A percentile compares a stretch with the other conserved stretches of the same genome.
These are phyloP conservation scores for Apoderus coryli DNA, from an alignment of 2,888 invertebrate species.

Conservation along the genomic window DNA sequence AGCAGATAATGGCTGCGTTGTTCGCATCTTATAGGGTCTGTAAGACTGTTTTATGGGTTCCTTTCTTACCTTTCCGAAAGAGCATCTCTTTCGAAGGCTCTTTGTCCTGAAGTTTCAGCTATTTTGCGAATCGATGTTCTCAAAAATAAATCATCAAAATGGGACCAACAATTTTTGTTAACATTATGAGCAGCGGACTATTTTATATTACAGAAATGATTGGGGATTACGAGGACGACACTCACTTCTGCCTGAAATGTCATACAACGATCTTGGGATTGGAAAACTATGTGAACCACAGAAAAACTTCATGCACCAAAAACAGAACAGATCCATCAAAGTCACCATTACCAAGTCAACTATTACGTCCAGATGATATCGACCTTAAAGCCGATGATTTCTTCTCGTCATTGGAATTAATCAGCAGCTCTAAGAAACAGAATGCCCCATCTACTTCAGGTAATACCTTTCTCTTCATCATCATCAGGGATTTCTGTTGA, in stretches of 20 bases:
- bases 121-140: too few species aligned
- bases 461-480: too few species aligned
- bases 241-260: constrained; percentile 80
- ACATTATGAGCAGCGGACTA: too few species aligned
- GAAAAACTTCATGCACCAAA: constrained; percentile 54
- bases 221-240: constrained; percentile 63
- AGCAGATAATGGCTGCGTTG: too few species aligned
- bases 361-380: constrained; percentile 37
- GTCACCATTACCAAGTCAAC: constrained; percentile 25
- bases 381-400: constrained; percentile 70
- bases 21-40: too few species aligned
- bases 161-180: too few species aligned
- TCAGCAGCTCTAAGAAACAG: constrained; percentile 54
- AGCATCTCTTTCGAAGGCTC: too few species aligned
- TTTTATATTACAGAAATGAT: constrained; percentile 32
- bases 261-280: constrained; percentile 68
- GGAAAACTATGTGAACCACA: constrained; percentile 74
- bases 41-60: too few species aligned
- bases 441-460: constrained; percentile 36
- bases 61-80: too few species aligned
- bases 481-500: too few species aligned
- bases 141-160: too few species aligned
- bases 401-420: constrained; percentile 68
- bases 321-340: constrained; percentile 22
- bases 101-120: too few species aligned